These are phyloP conservation scores for Merodon equestris DNA, from an alignment of 2,888 invertebrate species.

Conservation along the genomic window DNA sequence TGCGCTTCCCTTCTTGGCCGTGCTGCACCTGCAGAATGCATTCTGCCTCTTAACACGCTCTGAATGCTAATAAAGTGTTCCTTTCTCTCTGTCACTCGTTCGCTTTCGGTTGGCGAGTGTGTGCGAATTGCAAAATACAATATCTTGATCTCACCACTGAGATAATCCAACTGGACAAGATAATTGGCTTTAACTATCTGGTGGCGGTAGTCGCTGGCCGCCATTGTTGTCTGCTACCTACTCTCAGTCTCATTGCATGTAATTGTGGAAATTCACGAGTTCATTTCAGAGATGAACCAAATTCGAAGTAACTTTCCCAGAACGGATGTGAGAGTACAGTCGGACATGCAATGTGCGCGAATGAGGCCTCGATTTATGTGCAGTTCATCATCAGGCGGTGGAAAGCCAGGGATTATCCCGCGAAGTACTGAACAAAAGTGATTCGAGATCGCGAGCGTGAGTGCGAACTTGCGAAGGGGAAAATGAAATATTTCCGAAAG, in stretches of 20 bases:
- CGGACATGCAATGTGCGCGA: slow-evolving; percentile 58
- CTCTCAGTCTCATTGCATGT: background rate
- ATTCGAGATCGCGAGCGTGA: too few relatives aligned
- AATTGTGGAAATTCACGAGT: slow-evolving; percentile 62
- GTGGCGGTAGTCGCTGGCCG: slow-evolving; percentile 33
- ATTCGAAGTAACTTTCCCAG: slow-evolving; percentile 43
- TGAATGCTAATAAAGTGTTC: slow-evolving; percentile 45
- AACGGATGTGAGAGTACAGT: slow-evolving; percentile 37
- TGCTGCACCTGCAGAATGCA: slow-evolving; percentile 55
- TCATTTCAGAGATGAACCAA: slow-evolving; percentile 49
- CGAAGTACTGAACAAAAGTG: slow-evolving; percentile 27
- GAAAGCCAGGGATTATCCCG: slow-evolving; percentile 50
- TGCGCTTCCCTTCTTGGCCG: too few relatives aligned
- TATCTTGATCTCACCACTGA: slow-evolving; percentile 41
- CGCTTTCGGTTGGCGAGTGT: background rate
- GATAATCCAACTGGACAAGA: slow-evolving; percentile 58
- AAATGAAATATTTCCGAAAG: slow-evolving; percentile 39
- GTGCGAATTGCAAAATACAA: slow-evolving; percentile 26
- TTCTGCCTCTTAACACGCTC: slow-evolving; percentile 34
- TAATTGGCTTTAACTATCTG: slow-evolving; percentile 57
- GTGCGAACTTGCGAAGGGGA: background rate
- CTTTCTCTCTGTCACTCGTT: background rate
- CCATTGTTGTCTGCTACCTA: slow-evolving; percentile 58
- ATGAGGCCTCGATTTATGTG: slow-evolving; percentile 49
- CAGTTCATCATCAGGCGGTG: slow-evolving; percentile 13